phyloP scores from a whole-genome alignment of 2,888 invertebrate species.

The Hyalella azteca region DNA sequence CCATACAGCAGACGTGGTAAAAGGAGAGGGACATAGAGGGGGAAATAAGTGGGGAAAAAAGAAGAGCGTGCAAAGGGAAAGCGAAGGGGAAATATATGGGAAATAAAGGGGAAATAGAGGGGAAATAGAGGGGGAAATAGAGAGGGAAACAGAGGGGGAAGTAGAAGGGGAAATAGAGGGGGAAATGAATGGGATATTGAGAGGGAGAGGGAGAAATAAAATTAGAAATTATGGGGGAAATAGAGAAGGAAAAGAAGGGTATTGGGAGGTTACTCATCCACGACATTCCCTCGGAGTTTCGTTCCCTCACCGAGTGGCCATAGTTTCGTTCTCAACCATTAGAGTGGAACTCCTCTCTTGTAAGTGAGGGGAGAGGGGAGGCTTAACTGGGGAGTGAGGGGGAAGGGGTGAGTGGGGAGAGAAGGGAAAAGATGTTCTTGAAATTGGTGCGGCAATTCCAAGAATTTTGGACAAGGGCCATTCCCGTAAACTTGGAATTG shows the following conservation, averaged over 20 bases:
- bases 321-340: no score
- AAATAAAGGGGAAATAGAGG: neutral
- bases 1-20: neutral
- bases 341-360: no score
- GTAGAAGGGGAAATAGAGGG: neutral
- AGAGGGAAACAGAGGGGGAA: neutral
- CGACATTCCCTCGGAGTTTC: no score
- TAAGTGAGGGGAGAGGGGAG: neutral
- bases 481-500: constrained; percentile 17
- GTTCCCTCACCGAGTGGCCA: no score
- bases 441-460: neutral
- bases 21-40: neutral
- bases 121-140: neutral
- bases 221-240: neutral
- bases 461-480: constrained; percentile 18
- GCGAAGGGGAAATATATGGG: neutral
- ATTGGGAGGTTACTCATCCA: no score
- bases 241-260: neutral
- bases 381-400: neutral
- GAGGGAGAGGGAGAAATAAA: neutral
- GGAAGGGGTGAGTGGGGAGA: neutral
- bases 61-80: neutral
- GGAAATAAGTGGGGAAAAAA: neutral
- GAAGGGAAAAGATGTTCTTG: neutral
- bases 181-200: neutral